Evolutionary conservation across 2,797 vertebrate genomes (phyloP).

Genomic region (Atherinosoma microstoma): DNA sequence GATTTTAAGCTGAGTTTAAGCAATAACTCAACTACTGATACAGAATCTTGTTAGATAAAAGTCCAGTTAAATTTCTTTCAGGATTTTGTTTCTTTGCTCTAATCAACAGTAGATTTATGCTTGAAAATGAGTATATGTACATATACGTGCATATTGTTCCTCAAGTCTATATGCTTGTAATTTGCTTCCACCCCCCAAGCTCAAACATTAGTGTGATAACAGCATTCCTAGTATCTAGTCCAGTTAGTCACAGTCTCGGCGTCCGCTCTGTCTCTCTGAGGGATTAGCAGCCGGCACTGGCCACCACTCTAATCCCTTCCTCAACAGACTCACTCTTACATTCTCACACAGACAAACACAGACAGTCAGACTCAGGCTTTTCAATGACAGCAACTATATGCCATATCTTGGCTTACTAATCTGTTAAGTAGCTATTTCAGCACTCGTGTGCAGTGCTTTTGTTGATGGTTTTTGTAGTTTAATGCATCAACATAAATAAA

Average conservation of each 20-base stretch:
- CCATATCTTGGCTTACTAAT: conserved; percentile 61
- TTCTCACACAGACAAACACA: conserved; percentile 39
- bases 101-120: not conserved
- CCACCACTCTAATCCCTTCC: conserved; percentile 71
- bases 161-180: not conserved
- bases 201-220: conserved; percentile 19
- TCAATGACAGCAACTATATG: conserved; percentile 33
- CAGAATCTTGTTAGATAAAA: not conserved
- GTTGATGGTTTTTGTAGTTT: conserved; percentile 23
- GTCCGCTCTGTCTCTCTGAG: conserved; percentile 65
- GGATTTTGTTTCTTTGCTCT: not conserved
- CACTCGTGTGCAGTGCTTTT: conserved; percentile 17
- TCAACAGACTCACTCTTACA: conserved; percentile 64
- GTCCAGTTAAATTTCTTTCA: not conserved
- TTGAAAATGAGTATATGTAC: not conserved
- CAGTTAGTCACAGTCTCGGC: conserved; percentile 69
- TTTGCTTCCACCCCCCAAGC: conserved; percentile 1
- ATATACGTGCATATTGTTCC: not conserved
- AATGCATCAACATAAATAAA: not conserved
- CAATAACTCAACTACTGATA: not conserved
- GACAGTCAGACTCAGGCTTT: conserved; percentile 43
- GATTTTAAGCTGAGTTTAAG: not conserved
- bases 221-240: conserved; percentile 35
- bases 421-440: conserved; percentile 64
- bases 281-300: conserved; percentile 68